A percentile compares a stretch with the other conserved stretches of the same genome.
These are phyloP conservation scores for Amphipyra berbera DNA, from an alignment of 2,888 invertebrate genomes.

Conservation along the genomic window DNA sequence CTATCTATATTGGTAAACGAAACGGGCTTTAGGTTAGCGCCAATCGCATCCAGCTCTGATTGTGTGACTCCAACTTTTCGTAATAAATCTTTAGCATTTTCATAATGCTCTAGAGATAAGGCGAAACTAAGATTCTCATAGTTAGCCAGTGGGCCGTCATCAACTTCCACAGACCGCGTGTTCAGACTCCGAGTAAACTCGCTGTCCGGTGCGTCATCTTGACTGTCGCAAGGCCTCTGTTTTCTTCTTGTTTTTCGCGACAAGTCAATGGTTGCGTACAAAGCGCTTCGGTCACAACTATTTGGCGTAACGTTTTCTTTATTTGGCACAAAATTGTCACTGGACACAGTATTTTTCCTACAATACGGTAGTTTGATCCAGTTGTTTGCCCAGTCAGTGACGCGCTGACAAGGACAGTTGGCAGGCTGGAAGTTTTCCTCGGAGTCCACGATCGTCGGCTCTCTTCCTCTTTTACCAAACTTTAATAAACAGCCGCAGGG, in stretches of 20 bases:
- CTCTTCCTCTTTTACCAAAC: conserved; percentile 77
- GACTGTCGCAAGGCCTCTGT: conserved; percentile 62
- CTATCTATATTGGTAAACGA: conserved; percentile 61
- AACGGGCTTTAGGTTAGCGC: conserved; percentile 73
- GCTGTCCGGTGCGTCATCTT: conserved; percentile 36
- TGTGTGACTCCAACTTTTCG: conserved; percentile 89
- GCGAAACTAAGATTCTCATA: conserved; percentile 95
- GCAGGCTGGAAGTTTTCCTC: conserved; percentile 77
- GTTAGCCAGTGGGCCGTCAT: conserved; percentile 88
- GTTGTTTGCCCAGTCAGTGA: conserved; percentile 92
- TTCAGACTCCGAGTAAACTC: conserved; percentile 49
- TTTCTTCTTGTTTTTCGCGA: conserved; percentile 91
- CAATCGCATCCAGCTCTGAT: conserved; percentile 84
- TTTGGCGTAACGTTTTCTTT: conserved; percentile 88
- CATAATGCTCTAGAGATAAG: conserved; percentile 93
- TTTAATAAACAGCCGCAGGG: conserved; percentile 92
- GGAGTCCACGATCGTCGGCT: conserved; percentile 77
- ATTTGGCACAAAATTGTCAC: conserved; percentile 78
- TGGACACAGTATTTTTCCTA: conserved; percentile 70
- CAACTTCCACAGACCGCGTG: conserved; percentile 67
- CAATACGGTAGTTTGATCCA: conserved; percentile 91
- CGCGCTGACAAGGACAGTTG: conserved; percentile 90
- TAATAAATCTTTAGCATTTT: conserved; percentile 93
- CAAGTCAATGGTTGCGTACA: conserved; percentile 93
- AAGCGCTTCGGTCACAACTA: conserved; percentile 77